Conservation (phyloP, 1,140 invertebrate species). For the Neuroterus valhalla region DNA sequence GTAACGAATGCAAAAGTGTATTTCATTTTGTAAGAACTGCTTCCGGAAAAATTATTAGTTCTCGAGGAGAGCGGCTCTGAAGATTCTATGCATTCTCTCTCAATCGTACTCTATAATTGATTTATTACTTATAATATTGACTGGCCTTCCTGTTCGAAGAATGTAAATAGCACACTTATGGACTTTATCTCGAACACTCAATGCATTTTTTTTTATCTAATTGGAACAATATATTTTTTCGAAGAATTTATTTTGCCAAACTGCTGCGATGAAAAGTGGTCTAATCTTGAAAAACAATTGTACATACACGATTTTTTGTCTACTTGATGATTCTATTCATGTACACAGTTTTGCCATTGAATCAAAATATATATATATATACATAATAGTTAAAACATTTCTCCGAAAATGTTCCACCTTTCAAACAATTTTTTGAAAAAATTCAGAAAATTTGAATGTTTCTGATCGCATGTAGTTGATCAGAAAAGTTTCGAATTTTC, state of each 20-base stretch:
- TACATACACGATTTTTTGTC: background rate
- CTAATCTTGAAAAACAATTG: background rate
- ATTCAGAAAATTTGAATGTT: background rate
- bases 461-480: no score
- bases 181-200: no score
- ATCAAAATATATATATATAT: background rate
- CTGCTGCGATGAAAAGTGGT: background rate
- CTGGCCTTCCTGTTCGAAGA: no score
- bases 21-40: no score
- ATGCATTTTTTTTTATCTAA: no score
- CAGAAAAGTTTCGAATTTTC: background rate
- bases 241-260: constrained; percentile 6
- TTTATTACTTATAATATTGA: no score
- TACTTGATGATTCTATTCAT: background rate
- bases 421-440: background rate
- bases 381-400: background rate
- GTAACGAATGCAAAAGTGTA: no score
- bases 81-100: no score
- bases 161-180: no score
- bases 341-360: background rate
- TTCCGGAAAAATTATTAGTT: no score
- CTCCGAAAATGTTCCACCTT: background rate
- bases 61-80: no score
- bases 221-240: background rate
- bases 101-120: no score